A percentile compares a stretch with the other conserved stretches of the same genome.
phyloP scores from a whole-genome alignment of 2,888 invertebrate species.

The Melinopterus prodromus region DNA sequence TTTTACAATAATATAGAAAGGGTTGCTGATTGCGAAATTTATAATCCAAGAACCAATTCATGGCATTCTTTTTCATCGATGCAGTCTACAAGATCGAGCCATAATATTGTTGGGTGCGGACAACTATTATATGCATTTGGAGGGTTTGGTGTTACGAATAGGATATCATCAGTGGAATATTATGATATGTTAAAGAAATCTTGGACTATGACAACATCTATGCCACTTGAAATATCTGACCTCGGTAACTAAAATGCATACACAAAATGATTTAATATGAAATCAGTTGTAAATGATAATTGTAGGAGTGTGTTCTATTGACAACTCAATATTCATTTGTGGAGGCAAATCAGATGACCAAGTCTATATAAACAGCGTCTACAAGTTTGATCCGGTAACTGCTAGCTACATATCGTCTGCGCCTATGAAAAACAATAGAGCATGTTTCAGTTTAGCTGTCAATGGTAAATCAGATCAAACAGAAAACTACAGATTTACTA shows the following conservation, averaged over 20 bases:
- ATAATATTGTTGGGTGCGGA: not conserved
- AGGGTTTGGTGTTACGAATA: not conserved
- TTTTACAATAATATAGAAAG: too few species aligned
- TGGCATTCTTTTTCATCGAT: not conserved
- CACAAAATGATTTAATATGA: not conserved
- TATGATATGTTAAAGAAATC: not conserved
- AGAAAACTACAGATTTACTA: not conserved
- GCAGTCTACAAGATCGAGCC: not conserved
- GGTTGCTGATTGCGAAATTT: not conserved
- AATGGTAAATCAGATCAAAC: not conserved
- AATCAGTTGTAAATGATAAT: not conserved
- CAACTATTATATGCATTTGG: not conserved
- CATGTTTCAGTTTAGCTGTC: not conserved
- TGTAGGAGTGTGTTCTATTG: not conserved
- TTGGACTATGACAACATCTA: not conserved
- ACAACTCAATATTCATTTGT: not conserved
- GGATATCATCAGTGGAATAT: not conserved
- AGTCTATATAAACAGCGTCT: not conserved
- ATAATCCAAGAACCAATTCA: not conserved
- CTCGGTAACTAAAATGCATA: not conserved
- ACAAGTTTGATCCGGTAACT: not conserved
- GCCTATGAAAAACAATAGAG: not conserved
- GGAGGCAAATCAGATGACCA: not conserved
- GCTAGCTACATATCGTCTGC: not conserved
- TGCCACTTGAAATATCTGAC: not conserved